phyloP scores from a whole-genome alignment of 92 coral and sea anemone species.

The Diadumene lineata region DNA sequence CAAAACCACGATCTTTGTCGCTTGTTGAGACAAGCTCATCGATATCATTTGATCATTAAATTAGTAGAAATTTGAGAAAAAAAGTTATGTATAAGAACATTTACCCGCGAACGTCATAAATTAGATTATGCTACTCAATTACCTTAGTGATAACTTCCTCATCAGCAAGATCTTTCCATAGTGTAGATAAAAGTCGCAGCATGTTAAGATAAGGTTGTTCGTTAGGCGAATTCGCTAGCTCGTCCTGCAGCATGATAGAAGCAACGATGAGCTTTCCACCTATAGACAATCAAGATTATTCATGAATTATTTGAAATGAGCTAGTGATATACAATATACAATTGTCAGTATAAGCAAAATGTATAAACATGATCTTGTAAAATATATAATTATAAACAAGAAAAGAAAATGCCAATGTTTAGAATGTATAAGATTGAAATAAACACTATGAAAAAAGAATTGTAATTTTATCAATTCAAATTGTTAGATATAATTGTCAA shows the following conservation, averaged over 20 bases:
- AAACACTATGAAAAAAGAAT: too few species aligned
- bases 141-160: conserved; percentile 38
- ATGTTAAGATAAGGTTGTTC: conserved; percentile 5
- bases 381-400: too few species aligned
- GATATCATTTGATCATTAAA: too few species aligned
- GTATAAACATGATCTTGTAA: neutral
- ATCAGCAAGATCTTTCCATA: conserved; percentile 35
- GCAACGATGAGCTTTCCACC: conserved; percentile 15
- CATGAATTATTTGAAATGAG: neutral
- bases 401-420: too few species aligned
- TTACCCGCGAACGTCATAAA: neutral
- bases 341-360: neutral
- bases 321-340: neutral
- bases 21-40: too few species aligned
- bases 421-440: too few species aligned
- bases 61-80: too few species aligned
- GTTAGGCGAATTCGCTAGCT: conserved; percentile 22
- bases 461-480: too few species aligned
- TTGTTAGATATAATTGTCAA: too few species aligned
- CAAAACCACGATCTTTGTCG: too few species aligned
- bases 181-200: conserved; percentile 7
- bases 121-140: too few species aligned
- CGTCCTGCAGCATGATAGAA: conserved; percentile 10
- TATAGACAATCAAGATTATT: neutral
- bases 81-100: too few species aligned